Percentiles rank a stretch among this genome's conserved stretches.
phyloP scores from a whole-genome alignment of 2,888 invertebrate genomes.

The Aromia moschata region DNA sequence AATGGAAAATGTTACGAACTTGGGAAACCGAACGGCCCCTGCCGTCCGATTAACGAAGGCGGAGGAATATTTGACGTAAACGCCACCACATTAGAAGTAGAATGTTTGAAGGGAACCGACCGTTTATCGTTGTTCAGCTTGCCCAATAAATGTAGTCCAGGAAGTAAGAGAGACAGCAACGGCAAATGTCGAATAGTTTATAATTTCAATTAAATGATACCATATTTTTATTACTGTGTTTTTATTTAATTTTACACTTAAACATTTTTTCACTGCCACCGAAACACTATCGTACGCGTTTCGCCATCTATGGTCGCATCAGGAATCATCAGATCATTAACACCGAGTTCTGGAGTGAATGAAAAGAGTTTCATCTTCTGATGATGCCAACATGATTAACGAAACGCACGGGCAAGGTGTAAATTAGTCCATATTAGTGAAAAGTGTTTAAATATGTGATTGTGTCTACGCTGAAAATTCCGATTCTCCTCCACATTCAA shows the following conservation, averaged over 20 bases:
- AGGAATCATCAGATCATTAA: no score
- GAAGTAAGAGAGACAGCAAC: constrained; percentile 50
- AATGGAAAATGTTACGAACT: constrained; percentile 64
- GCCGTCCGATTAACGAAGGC: constrained; percentile 60
- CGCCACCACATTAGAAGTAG: constrained; percentile 67
- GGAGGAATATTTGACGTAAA: constrained; percentile 69
- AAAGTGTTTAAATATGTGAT: no score
- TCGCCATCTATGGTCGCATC: no score
- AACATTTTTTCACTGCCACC: neutral
- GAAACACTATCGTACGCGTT: neutral
- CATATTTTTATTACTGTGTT: neutral
- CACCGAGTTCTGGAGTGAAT: no score
- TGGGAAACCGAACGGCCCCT: constrained; percentile 60
- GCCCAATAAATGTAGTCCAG: constrained; percentile 49
- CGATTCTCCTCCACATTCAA: no score
- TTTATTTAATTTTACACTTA: neutral
- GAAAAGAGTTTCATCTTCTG: no score
- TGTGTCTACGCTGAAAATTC: no score
- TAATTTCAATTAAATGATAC: constrained; percentile 10
- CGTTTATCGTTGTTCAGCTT: constrained; percentile 48
- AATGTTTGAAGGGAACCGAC: constrained; percentile 64
- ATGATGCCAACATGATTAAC: no score
- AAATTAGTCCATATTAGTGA: no score
- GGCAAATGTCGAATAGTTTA: constrained; percentile 46
- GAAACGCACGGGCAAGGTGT: no score